phyloP scores from a whole-genome alignment of 2,113 vertebrate genomes.

The Limnothrissa miodon region DNA sequence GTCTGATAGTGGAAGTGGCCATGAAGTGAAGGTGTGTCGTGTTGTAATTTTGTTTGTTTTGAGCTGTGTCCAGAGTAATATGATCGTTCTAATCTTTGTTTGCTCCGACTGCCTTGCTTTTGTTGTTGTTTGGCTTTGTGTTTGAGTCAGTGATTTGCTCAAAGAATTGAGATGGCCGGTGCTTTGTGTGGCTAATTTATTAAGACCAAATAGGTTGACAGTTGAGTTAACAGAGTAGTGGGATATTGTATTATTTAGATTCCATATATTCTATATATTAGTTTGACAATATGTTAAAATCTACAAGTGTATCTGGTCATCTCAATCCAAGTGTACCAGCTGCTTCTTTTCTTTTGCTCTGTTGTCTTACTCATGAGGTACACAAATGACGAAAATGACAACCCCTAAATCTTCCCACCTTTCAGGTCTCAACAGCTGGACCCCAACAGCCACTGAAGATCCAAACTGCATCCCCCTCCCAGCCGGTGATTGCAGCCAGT shows the following conservation, averaged over 20 bases:
- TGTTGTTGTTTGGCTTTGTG: background rate
- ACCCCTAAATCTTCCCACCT: constrained; percentile 11
- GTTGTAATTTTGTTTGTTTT: background rate
- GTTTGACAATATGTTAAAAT: background rate
- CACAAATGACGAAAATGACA: background rate
- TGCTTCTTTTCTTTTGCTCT: constrained; percentile 31
- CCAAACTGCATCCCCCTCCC: constrained; percentile 70
- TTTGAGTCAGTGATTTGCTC: background rate
- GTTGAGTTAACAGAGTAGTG: background rate
- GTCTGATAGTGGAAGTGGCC: background rate
- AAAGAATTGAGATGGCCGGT: constrained; percentile 6
- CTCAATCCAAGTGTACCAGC: background rate
- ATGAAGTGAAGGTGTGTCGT: background rate
- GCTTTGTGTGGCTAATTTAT: background rate
- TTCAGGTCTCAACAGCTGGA: constrained; percentile 79
- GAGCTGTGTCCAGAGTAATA: constrained; percentile 3
- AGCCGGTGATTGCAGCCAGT: constrained; percentile 50
- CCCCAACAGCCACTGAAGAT: constrained; percentile 79
- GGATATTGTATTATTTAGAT: too few species aligned
- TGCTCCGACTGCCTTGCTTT: constrained; percentile 9
- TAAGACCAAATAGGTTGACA: background rate
- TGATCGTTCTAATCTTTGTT: background rate
- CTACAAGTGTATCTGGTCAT: background rate
- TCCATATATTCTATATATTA: too few species aligned
- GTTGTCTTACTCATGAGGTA: background rate